Base-by-base conservation (phyloP, 2,797 vertebrate species). In the Hyperoplus immaculatus region DNA sequence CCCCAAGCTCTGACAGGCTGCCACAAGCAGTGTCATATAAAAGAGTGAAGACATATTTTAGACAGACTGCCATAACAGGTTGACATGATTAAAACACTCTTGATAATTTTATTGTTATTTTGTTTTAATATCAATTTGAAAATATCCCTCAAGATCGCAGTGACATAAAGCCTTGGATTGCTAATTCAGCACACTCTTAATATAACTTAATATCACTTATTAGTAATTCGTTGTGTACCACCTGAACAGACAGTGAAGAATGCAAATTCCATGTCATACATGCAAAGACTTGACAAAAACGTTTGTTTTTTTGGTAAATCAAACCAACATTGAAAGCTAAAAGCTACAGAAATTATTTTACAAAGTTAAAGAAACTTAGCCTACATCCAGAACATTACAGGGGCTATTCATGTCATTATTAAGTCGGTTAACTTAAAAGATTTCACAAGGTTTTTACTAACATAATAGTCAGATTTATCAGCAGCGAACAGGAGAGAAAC, bases 1-100 rank as follows among this genome's bases (percentile, higher is more conserved):
- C 78, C 54, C 68, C 21, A 39, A 66, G 47, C 75, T 77, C 50
- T 80, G 80, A 88, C 81, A 85, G 68, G 59, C 66, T 75, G 72
- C 47, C 36, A 60, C 21, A 66, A 60, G 13, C 60, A 54, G 45
- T 74, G 75, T 77, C 79, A 87, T 69, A 43, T 54, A 73, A 61
- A 58, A 63, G 56, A 83, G 70, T 53, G 72, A 29, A 8, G 39
- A 41, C 38, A 41, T 0, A 29, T 29, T 29, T 41, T 41, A 50
- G 29, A 29, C 29, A 9, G 16, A 50, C 11, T 61, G 14, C 29
- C 50, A 18, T 18, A 51, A 46, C 51, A 61, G 2, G 45, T 45
- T 49, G 53, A 11, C 36, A 76, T 43, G 72, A 74, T 72, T n/a
- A 38, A 41, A 11, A 42, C 9, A 14, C 18, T 29, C 29, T 29